A percentile compares a stretch with the other conserved stretches of the same genome.
phyloP scores from a whole-genome alignment of 2,113 vertebrate genomes.

The Alligator sinensis region DNA sequence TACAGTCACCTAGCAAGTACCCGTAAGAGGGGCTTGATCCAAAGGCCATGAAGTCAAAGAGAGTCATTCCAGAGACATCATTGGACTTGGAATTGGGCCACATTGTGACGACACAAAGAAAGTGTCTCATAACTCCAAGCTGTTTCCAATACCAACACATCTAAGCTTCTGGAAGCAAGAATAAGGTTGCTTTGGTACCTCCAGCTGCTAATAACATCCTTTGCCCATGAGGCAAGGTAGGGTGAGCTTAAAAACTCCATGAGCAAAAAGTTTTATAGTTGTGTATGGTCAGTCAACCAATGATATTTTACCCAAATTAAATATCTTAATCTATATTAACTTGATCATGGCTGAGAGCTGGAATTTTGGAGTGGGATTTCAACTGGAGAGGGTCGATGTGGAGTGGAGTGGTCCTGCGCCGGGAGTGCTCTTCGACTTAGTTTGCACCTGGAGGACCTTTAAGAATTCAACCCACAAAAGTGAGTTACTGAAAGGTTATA shows the following conservation, averaged over 20 bases:
- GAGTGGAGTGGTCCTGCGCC: background rate
- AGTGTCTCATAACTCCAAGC: background rate
- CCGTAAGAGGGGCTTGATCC: background rate
- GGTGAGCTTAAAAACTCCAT: background rate
- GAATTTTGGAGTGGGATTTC: background rate
- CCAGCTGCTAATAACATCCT: no score
- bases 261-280: background rate
- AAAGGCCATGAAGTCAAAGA: background rate
- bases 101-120: no score
- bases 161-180: rapidly evolving
- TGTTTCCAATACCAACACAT: rapidly evolving
- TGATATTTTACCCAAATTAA: background rate
- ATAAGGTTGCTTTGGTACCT: rapidly evolving
- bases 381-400: background rate
- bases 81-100: background rate
- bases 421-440: background rate
- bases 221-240: background rate
- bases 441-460: background rate
- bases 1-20: background rate
- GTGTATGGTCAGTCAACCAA: rapidly evolving
- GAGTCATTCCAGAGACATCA: background rate
- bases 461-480: background rate
- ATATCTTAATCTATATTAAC: rapidly evolving
- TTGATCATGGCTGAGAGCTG: background rate
- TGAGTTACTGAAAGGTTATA: background rate